Base-by-base conservation (phyloP, 2,797 vertebrate species). In the Lagorchestes hirsutus region DNA sequence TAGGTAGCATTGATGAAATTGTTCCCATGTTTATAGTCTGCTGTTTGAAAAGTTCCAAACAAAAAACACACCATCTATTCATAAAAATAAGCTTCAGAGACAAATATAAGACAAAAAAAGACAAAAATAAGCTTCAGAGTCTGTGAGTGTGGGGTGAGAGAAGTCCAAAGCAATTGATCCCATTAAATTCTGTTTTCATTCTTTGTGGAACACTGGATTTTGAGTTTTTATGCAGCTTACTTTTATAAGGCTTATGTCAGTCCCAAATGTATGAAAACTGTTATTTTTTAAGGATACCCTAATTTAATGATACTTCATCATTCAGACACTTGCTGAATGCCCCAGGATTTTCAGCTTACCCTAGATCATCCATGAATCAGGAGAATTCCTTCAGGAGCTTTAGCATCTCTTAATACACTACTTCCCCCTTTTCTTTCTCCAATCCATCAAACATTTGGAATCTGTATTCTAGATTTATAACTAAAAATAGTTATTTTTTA, bases 401-500 rank as follows among this genome's bases (percentile, higher is more conserved):
- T 91, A 90, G 52, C 18, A 92, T 95, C 92, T 93, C 8, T 92
- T 28, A 90, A 6, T 40, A 92, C 2, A 55, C 40, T 2, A 46
- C 1, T 3, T 55, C 11, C 0, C 0, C 52, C 34, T 91, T 57
- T 93, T 55, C 54, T 29, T 87, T 87, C 28, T 50, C 95, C 31
- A 58, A 0, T 1, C 46, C 56, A 59, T 50, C 59, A 90, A 46
- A n/a, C 27, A 56, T 96, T 91, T 24, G 50, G 24, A 82, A 74
- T 96, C 90, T 93, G 40, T 4, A 0, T 0, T 94, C 90, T 87
- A 0, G 90, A 9, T 55, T 96, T 92, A 95, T 97, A 96, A 97
- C 94, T 97, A 96, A 97, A 97, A 57, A 94, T 82, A 94, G 87
- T 96, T 50, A 95, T 97, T 98, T 94, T 40, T 96, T 92, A 96